Evolutionary conservation across 2,888 invertebrate species (phyloP).

Genomic region (Sarcophaga subvicina): DNA sequence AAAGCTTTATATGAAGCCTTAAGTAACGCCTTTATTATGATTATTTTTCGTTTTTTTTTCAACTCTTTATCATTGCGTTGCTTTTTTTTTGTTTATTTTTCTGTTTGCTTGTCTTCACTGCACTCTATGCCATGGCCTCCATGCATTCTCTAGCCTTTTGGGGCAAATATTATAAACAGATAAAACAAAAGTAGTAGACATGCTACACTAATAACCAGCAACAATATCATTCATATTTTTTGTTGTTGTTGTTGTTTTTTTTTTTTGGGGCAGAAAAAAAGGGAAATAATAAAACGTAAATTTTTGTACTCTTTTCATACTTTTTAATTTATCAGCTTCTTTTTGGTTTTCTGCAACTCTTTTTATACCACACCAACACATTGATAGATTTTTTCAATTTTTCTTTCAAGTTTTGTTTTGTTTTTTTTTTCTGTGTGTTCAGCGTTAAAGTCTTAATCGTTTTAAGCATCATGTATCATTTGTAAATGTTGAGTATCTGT

Average conservation of each 20-base stretch:
- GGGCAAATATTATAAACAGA: constrained; percentile 7
- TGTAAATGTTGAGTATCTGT: constrained; percentile 57
- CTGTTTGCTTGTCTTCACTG: not conserved
- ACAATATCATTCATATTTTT: constrained; percentile 51
- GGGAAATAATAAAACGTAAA: not conserved
- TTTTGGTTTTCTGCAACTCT: not conserved
- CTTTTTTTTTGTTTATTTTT: not conserved
- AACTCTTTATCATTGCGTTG: too few species aligned
- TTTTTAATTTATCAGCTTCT: constrained; percentile 61
- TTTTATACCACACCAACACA: not conserved
- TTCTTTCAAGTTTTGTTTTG: not conserved
- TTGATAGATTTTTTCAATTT: not conserved
- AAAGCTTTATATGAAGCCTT: constrained; percentile 60
- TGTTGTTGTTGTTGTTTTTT: not conserved
- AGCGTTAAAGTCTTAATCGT: constrained; percentile 75
- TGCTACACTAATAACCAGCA: constrained; percentile 55
- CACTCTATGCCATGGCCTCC: constrained; percentile 1
- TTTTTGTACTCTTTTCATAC: constrained; percentile 72
- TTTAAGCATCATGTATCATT: constrained; percentile 74
- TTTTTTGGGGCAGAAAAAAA: not conserved
- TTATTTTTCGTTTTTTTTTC: constrained; percentile 2
- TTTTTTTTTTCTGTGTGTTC: not conserved
- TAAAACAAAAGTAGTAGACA: constrained; percentile 35
- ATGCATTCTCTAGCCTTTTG: constrained; percentile 34
- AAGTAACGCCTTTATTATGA: constrained; percentile 64